phyloP scores from a whole-genome alignment of 2,888 invertebrate genomes.

The Dichetophora obliterata region DNA sequence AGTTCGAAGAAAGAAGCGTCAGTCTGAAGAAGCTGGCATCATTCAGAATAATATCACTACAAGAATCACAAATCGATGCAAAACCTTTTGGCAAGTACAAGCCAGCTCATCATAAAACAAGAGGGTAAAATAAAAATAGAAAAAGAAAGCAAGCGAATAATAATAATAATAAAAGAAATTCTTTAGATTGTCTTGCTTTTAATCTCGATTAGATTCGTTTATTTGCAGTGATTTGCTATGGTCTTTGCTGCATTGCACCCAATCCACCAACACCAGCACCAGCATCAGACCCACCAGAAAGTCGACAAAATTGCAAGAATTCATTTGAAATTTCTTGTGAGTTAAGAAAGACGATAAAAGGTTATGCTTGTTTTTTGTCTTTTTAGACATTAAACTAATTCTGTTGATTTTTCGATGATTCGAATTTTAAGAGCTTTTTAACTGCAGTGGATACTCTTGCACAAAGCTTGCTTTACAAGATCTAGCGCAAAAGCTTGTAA shows the following conservation, averaged over 20 bases:
- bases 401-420: constrained; percentile 7
- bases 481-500: no score
- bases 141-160: background rate
- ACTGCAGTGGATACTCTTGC: background rate
- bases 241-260: background rate
- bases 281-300: background rate
- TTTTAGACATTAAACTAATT: background rate
- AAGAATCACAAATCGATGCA: constrained; percentile 13
- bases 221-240: constrained; percentile 9
- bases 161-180: background rate
- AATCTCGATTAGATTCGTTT: constrained; percentile 22
- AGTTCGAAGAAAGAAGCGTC: no score
- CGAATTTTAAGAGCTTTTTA: constrained; percentile 16
- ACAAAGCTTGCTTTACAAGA: background rate
- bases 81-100: background rate
- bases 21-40: no score
- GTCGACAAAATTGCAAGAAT: background rate
- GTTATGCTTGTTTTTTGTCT: background rate
- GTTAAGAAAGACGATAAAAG: background rate
- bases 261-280: background rate
- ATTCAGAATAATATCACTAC: background rate
- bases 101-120: background rate
- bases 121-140: background rate
- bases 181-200: constrained; percentile 7
- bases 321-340: constrained; percentile 11